Base-by-base conservation (phyloP, 2,888 invertebrate genomes). In the Microplitis manilae region DNA sequence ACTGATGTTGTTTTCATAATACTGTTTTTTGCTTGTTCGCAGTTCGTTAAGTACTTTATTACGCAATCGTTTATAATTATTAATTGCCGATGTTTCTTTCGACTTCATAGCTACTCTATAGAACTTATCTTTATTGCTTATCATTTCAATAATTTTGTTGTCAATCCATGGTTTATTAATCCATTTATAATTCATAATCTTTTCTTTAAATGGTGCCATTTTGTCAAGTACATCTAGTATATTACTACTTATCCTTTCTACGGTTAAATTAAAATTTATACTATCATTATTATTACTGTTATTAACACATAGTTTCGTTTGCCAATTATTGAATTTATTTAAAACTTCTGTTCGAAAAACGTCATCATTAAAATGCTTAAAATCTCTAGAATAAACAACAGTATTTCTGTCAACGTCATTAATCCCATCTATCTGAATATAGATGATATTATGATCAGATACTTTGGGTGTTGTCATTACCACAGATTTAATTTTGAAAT, bases 91-190 rank as follows among this genome's bases (percentile, higher is more conserved):
- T 9, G 8, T 50, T 59, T 17, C 7, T 15, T 69, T 69, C 9
- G 59, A 62, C 41, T 50, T 41, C 59, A 17, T 50, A 41, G 69
- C 62, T 17, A 62, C 6, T n/a, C n/a, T 62, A 62, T 75, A 77
- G 0, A 13, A 15, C 2, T n/a, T 20, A 61, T 79, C 79, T 70
- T 75, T 72, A 1, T 15, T 9, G 40, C 67, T 59, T 20, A 68
- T 73, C 8, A 68, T 50, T 15, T 59, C 50, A 13, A 67, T 68
- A 5, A 77, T 70, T 20, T 61, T 50, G 9, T 76, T 74, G 5
- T 74, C 69, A 17, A 79, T 77, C 77, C 79, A 79, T n/a, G 77
- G 79, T 68, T 75, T 73, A 60, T 73, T 38, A 1, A 41, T 38
- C 77, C 76, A 79, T 39, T 76, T 77, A 4, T 8, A 15, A n/a